Evolutionary conservation across 30 jellyfish, hydroid and myxozoan species (phyloP).

Genomic region (Pseudorhiza aurosa): DNA sequence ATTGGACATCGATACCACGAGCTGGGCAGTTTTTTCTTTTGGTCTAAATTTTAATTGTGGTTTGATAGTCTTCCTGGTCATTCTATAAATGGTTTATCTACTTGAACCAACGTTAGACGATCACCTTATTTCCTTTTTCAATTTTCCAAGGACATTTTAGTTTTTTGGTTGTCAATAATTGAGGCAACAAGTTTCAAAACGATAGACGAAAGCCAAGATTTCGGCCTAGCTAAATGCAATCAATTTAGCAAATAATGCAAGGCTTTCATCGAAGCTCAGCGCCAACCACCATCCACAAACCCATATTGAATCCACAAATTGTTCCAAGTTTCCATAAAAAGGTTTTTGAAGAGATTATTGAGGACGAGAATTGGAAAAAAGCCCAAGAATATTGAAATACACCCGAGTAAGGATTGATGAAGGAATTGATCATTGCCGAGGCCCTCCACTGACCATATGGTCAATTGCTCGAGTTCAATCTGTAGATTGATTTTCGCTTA

Average conservation of each 20-base stretch:
- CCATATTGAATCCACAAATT: background rate
- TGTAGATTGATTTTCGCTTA: no score
- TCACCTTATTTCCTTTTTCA: background rate
- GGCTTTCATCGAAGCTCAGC: background rate
- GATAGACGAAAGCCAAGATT: background rate
- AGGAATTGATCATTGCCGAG: no score
- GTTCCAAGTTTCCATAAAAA: no score
- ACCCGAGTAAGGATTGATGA: no score
- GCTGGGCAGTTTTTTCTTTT: background rate
- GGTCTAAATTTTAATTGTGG: background rate
- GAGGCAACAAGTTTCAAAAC: background rate
- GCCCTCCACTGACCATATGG: no score
- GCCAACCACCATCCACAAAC: background rate
- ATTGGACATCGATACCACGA: no score
- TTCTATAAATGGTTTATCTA: background rate
- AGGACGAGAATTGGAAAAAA: no score
- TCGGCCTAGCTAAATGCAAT: no score
- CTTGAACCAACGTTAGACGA: background rate
- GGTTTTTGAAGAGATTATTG: no score
- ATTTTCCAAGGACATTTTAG: background rate
- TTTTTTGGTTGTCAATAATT: background rate
- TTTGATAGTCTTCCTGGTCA: no score
- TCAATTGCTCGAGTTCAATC: no score
- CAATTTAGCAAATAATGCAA: background rate
- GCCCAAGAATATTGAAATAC: no score